These are phyloP conservation scores for Ranitomeya variabilis DNA, from an alignment of 2,113 vertebrate species.

Conservation along the genomic window DNA sequence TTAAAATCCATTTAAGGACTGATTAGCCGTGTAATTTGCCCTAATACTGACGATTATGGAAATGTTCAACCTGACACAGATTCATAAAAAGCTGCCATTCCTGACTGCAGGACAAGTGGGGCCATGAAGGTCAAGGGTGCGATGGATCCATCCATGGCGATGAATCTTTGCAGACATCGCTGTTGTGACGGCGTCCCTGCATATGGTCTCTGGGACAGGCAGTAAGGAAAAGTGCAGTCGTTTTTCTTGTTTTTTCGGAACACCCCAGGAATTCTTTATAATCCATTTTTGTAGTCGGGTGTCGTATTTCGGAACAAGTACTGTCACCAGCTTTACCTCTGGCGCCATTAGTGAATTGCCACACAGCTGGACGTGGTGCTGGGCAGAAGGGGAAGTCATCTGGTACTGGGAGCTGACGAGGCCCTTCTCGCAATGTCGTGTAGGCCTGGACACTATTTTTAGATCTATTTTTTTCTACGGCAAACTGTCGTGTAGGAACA, in stretches of 20 bases:
- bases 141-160: neutral
- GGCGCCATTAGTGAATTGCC: neutral
- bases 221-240: slow-evolving; percentile 54
- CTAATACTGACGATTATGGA: slow-evolving; percentile 70
- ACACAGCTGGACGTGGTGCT: neutral
- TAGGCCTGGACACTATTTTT: slow-evolving; percentile 16
- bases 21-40: slow-evolving; percentile 69
- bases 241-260: slow-evolving; percentile 14
- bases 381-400: slow-evolving; percentile 7
- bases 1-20: slow-evolving; percentile 73
- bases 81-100: slow-evolving; percentile 49
- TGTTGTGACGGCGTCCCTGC: slow-evolving; percentile 29
- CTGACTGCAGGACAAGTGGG: slow-evolving; percentile 30
- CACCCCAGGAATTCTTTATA: slow-evolving; percentile 56
- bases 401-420: neutral
- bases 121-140: slow-evolving; percentile 37
- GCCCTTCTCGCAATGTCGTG: neutral
- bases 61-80: slow-evolving; percentile 65
- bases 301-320: neutral
- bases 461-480: slow-evolving; percentile 3
- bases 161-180: neutral
- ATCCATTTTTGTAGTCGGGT: neutral
- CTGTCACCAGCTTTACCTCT: neutral
- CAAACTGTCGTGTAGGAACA: neutral
- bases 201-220: neutral